Evolutionary conservation across 2,113 vertebrate genomes (phyloP), one percentile per base, ranked within the genome.

Genomic region (Orientallactaga bullata): DNA sequence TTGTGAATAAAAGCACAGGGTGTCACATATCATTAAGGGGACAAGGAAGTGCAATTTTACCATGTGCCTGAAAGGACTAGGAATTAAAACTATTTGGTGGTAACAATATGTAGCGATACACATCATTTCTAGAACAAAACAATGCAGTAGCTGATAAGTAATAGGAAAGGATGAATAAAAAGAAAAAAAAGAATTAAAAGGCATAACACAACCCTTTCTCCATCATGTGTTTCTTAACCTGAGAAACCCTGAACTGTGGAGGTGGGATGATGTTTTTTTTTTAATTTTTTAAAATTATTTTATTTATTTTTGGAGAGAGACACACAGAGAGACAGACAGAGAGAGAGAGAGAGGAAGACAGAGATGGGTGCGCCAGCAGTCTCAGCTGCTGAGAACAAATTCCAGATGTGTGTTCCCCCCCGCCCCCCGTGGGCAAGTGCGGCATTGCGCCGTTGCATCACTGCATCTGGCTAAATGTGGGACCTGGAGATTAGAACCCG

Each of bases 121-220:
- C 17, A 21, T 77, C 76, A 85, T 89, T 94, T 60, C 15, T 77
- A 73, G 17, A 91, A 72, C 61, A 86, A 35, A 66, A 66, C 8
- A 93, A 94, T 90, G 4, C 30, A 83, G 7, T 61, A 96, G 66
- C 81, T 90, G 69, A 28, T 66, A 15, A 92, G 58, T 90, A 88
- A 42, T 94, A 90, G 21, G 32, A 63, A 84, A 94, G 30, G 28
- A 92, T 90, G 21, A 80, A 84, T 55, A 55, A 55, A 55, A 55
- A 12, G 80, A 88, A 76, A 68, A 77, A 63, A 4, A 35, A 61
- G 24, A 47, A 30, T 61, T 69, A 69, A 89, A 69, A 61, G n/a
- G 28, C 11, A 65, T 87, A n/a, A 26, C 1, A n/a, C 68, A 18
- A 77, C 21, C 7, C 21, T 8, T 89, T 89, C 63, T 68, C 16